Percentiles rank a stretch among this genome's conserved stretches.
These are phyloP conservation scores for Phalera bucephala DNA, from an alignment of 2,888 invertebrate species.

Conservation along the genomic window DNA sequence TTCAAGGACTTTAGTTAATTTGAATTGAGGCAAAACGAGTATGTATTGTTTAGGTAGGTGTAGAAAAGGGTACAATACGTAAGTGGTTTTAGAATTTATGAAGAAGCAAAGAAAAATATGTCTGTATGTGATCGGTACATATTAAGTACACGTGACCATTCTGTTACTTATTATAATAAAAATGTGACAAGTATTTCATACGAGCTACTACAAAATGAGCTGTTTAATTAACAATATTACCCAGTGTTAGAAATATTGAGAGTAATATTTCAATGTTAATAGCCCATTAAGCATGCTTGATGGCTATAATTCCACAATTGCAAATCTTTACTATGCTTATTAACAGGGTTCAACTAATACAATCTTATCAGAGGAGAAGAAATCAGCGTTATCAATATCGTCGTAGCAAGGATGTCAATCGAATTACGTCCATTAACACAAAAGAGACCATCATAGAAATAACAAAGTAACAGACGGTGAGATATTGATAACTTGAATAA, in stretches of 20 bases:
- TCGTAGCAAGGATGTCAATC: conserved; percentile 23
- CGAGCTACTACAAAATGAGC: too few relatives aligned
- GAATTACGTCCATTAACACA: conserved; percentile 23
- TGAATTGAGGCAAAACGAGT: conserved; percentile 3
- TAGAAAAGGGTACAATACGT: conserved; percentile 7
- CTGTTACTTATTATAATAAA: too few relatives aligned
- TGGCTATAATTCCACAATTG: conserved; percentile 21
- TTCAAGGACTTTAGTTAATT: conserved; percentile 23
- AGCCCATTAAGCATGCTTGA: too few relatives aligned
- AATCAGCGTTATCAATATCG: conserved; percentile 17
- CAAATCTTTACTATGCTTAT: conserved; percentile 3
- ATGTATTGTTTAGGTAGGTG: conserved; percentile 5
- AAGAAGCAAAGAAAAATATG: neutral
- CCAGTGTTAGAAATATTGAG: too few relatives aligned
- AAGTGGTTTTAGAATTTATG: neutral
- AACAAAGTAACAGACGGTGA: conserved; percentile 25
- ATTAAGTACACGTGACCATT: too few relatives aligned
- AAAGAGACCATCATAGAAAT: conserved; percentile 27
- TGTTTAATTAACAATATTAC: too few relatives aligned
- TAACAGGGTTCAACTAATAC: conserved; percentile 20
- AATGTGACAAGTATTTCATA: too few relatives aligned
- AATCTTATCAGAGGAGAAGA: conserved; percentile 13
- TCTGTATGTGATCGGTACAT: too few relatives aligned
- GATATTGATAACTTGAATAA: conserved; percentile 13
- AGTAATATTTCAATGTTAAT: too few relatives aligned